Evolutionary conservation across 2,113 vertebrate species (phyloP).

Genomic region (Engraulis encrasicolus): DNA sequence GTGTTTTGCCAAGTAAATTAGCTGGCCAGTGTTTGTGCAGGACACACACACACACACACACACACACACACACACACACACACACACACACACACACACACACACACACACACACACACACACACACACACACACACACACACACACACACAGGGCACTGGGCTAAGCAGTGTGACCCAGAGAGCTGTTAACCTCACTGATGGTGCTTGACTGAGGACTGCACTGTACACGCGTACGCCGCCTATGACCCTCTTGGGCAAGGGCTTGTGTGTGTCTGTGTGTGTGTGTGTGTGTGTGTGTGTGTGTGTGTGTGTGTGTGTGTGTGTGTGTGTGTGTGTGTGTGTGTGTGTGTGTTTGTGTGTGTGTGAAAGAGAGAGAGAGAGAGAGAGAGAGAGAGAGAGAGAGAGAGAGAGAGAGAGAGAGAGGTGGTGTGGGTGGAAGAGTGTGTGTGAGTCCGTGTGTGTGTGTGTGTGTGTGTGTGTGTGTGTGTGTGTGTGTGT

Average conservation of each 20-base stretch:
- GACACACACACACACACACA: not conserved
- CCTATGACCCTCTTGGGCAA: not conserved
- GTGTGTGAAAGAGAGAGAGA: too few species aligned
- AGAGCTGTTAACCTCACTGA: conserved; percentile 46
- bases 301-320: conserved; percentile 12
- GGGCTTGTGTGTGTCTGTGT: not conserved
- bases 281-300: not conserved
- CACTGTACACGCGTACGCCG: too few species aligned
- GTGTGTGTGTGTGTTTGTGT: too few species aligned
- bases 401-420: too few species aligned
- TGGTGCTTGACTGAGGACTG: conserved; percentile 26
- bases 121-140: not conserved
- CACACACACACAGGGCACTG: not conserved
- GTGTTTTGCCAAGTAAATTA: conserved; percentile 58
- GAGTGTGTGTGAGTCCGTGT: not conserved
- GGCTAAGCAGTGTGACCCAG: conserved; percentile 40
- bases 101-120: conserved; percentile 1
- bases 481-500: too few species aligned
- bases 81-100: not conserved
- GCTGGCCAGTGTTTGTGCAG: conserved; percentile 49
- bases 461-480: not conserved
- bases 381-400: too few species aligned
- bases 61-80: not conserved
- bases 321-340: not conserved
- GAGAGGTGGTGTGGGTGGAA: too few species aligned